Base-by-base conservation (phyloP, 2,888 invertebrate genomes). In the Drosophila cognata region DNA sequence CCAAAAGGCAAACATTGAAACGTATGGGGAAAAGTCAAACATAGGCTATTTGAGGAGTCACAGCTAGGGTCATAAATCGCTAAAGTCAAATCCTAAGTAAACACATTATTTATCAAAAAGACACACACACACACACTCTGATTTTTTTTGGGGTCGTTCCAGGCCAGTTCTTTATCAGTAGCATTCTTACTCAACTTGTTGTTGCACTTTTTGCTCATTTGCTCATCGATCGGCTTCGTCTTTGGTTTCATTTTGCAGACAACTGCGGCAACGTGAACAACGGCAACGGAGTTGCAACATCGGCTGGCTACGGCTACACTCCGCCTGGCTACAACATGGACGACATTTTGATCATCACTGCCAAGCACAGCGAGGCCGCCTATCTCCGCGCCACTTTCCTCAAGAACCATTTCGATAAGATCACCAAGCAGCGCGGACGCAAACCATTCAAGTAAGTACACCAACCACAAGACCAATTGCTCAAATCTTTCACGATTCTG, bases 361-460 rank as follows among this genome's bases (percentile, higher is more conserved):
- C 96, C 86, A 96, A 95, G 69, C 95, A 95, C 71, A 97, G 97
- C 83, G 96, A 96, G 59, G 96, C 96, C 80, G 96, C 97, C 74
- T 95, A 95, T 31, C 93, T 97, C 61, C 97, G 97, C 96, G 96
- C 96, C 25, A 96, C 96, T 91, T 97, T 97, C 92, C 95, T 97
- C 81, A 95, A 95, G 56, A 96, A 96, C 65, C 97, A 97, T 93
- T 97, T 97, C 93, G 96, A 97, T 92, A 96, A 97, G 93, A 96
- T 97, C 82, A 96, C 96, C 94, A 96, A 96, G 74, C 96, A 97
- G 91, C 95, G 96, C 89, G 96, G 96, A 72, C 95, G 96, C 85
- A 95, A 96, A 84, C 96, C 96, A 77, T 97, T 97, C 94, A 96
- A 96, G 97, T 97, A 93, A 94, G 94, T 93, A 7, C 29, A 21